Conservation (phyloP, 2,113 vertebrate species). For the Sturnus vulgaris region DNA sequence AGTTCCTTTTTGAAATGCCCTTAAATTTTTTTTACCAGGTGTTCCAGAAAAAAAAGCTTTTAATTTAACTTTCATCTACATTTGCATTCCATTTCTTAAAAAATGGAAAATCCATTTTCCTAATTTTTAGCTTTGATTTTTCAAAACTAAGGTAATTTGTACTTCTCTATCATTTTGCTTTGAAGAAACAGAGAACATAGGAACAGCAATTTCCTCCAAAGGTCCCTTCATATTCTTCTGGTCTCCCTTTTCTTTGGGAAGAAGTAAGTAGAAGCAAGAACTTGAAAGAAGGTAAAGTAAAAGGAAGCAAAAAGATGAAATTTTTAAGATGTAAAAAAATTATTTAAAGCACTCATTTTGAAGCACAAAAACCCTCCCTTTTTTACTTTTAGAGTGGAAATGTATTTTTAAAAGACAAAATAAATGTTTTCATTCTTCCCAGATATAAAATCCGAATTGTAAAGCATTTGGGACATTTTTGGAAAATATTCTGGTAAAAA, state of each 20-base stretch:
- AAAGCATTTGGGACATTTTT: background rate
- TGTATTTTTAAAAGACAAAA: background rate
- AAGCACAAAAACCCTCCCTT: accelerated
- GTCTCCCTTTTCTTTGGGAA: background rate
- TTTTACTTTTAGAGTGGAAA: background rate
- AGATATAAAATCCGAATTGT: background rate
- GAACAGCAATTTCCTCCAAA: background rate
- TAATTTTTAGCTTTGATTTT: background rate
- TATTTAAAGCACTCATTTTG: background rate
- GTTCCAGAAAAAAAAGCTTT: background rate
- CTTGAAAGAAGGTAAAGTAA: background rate
- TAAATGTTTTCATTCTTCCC: background rate
- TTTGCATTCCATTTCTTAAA: background rate
- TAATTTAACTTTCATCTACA: background rate
- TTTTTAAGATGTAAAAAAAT: background rate
- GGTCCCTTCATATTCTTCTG: background rate
- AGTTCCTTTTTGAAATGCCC: background rate
- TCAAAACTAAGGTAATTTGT: background rate
- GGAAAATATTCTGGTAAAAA: background rate
- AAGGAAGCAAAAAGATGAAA: background rate
- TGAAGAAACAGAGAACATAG: background rate
- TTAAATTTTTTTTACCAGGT: background rate
- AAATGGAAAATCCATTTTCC: background rate
- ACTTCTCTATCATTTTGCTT: background rate
- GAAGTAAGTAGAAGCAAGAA: background rate